Percentiles rank a stretch among this genome's conserved stretches.
These are phyloP conservation scores for Manis pentadactyla DNA, from an alignment of 2,797 vertebrate species.

Conservation along the genomic window DNA sequence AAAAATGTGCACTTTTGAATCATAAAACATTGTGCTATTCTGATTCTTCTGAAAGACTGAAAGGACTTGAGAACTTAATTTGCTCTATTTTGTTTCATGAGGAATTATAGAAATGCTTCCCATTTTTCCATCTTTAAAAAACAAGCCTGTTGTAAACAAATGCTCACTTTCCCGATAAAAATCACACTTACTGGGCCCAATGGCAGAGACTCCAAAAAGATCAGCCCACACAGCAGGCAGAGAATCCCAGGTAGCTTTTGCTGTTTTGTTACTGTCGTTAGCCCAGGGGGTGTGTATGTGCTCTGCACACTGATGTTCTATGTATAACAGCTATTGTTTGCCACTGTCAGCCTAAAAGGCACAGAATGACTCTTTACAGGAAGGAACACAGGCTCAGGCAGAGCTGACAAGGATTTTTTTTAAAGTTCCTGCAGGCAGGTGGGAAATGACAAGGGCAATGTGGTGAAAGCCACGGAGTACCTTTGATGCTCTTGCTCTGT, in stretches of 20 bases:
- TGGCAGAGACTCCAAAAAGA: too few relatives aligned
- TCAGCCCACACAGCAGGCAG: not conserved
- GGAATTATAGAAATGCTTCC: not conserved
- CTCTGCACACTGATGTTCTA: not conserved
- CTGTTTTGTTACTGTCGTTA: not conserved
- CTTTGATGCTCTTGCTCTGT: fast-evolving
- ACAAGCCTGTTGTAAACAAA: not conserved
- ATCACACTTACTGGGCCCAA: not conserved
- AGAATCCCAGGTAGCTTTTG: not conserved
- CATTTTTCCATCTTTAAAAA: not conserved
- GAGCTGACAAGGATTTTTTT: not conserved
- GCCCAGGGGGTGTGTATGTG: not conserved
- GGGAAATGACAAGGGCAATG: not conserved
- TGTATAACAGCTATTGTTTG: not conserved
- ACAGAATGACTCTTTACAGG: not conserved
- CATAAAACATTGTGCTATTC: not conserved
- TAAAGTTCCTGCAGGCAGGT: not conserved
- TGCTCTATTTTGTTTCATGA: not conserved
- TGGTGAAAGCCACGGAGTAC: fast-evolving
- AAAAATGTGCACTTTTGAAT: not conserved
- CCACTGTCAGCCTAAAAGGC: not conserved
- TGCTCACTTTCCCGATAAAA: not conserved
- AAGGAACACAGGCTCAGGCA: not conserved
- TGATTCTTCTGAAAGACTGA: not conserved
- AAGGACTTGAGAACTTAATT: not conserved